These are phyloP conservation scores for Glyptemys insculpta DNA, from an alignment of 2,797 vertebrate genomes.

Conservation along the genomic window DNA sequence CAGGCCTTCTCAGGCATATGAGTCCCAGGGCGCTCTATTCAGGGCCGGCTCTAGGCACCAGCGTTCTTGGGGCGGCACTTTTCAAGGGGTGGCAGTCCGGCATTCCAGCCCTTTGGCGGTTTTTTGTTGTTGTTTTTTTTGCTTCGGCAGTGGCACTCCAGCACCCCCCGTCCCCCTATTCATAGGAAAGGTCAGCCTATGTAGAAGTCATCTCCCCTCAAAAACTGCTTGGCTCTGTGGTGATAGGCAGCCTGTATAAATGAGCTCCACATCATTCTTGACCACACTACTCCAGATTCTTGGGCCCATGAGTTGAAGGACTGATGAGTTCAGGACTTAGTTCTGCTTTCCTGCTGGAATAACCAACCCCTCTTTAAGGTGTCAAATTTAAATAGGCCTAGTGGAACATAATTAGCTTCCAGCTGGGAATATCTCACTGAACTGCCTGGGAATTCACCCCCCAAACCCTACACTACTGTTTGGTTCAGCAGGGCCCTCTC, in stretches of 20 bases:
- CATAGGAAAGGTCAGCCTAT: background rate
- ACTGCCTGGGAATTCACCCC: background rate
- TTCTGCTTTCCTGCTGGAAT: background rate
- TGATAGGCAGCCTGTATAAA: background rate
- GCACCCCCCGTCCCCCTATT: rapidly evolving
- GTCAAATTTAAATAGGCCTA: background rate
- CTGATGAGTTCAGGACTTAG: background rate
- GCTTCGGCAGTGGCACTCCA: too few species aligned
- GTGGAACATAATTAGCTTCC: background rate
- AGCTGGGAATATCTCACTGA: background rate
- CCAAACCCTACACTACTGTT: background rate
- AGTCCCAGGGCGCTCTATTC: background rate
- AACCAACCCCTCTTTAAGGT: background rate
- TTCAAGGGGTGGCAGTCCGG: too few species aligned
- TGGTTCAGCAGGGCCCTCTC: background rate
- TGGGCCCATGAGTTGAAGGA: background rate
- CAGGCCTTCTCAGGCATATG: background rate
- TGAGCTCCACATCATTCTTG: background rate
- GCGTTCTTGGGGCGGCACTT: too few species aligned
- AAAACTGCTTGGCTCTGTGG: background rate
- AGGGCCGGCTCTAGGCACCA: too few species aligned
- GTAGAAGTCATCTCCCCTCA: background rate
- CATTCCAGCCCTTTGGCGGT: too few species aligned
- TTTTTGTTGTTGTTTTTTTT: too few species aligned
- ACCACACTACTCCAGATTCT: background rate